Evolutionary conservation across 2,888 invertebrate genomes (phyloP), one percentile per base, ranked within the genome.

Genomic region (Aphodius granarius): DNA sequence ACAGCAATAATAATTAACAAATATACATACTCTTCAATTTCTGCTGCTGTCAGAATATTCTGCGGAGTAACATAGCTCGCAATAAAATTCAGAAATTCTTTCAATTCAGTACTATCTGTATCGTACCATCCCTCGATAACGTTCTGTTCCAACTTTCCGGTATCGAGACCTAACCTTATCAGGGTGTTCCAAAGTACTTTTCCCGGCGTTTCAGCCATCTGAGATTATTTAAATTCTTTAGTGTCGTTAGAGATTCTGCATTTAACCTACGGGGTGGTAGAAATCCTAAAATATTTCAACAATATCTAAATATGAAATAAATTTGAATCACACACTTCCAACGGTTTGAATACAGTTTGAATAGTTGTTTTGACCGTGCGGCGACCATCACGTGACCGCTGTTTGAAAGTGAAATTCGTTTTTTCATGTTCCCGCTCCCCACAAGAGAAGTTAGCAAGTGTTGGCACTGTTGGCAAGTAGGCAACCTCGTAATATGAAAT

Each of bases 61-160:
- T 81, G 79, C 62, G 78, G 75, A 2, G 80, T 80, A 17, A 86
- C 78, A 74, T 81, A 82, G 23, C 74, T 75, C 75, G 82, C 84
- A 78, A 86, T 80, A 83, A 84, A 86, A 70, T 84, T 80, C 64
- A 86, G 79, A 9, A 85, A 77, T 73, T 83, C 78, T 66, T 78
- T 81, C 62, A 80, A 81, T 23, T 81, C 79, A 63, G 75, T 74
- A 77, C 82, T 68, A 65, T 74, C 66, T 6, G 74, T 68, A 43
- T 77, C 77, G 62, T 75, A 77, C 77, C 77, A 77, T n/a, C 68
- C 77, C 72, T 77, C 75, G 23, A 77, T 75, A 71, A 77, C 77
- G 62, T 77, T 73, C n/a, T 17, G 6, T 13, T 19, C 64, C 63
- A 72, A 72, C 64, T 73, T 73, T 63, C 74, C 77, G 43, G 75